A percentile compares a stretch with the other conserved stretches of the same genome.
Evolutionary conservation across 2,113 vertebrate species (phyloP).

Genomic region (Pipa parva): DNA sequence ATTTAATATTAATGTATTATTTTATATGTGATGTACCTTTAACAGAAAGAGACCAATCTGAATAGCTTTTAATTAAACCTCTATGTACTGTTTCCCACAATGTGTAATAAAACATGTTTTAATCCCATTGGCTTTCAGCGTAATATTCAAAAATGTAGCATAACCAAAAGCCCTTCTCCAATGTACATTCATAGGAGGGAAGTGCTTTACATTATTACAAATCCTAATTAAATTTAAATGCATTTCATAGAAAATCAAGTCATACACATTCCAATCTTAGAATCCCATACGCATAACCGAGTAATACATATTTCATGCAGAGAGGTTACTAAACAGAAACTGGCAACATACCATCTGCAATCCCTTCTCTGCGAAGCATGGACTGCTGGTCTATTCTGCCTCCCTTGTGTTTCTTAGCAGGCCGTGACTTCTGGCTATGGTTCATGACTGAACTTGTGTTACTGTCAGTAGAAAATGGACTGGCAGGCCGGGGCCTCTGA

Average conservation of each 20-base stretch:
- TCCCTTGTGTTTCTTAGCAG: constrained; percentile 88
- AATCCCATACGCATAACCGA: neutral
- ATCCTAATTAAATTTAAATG: neutral
- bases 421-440: constrained; percentile 83
- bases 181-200: neutral
- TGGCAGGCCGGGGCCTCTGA: constrained; percentile 84
- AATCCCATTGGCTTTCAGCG: no score
- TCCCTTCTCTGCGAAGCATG: constrained; percentile 81
- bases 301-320: neutral
- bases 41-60: no score
- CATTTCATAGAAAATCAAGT: neutral
- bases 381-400: constrained; percentile 71
- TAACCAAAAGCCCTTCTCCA: neutral
- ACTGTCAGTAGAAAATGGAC: constrained; percentile 94
- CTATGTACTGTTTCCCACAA: no score
- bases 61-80: no score
- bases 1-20: no score
- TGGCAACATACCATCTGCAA: constrained; percentile 79
- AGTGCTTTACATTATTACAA: neutral
- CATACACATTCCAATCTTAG: neutral
- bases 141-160: no score
- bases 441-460: constrained; percentile 79
- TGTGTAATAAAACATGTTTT: no score
- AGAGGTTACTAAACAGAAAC: neutral
- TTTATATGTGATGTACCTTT: no score